Evolutionary conservation across 2,888 invertebrate genomes (phyloP), one percentile per base, ranked within the genome.

Genomic region (Drosophila koepferae): DNA sequence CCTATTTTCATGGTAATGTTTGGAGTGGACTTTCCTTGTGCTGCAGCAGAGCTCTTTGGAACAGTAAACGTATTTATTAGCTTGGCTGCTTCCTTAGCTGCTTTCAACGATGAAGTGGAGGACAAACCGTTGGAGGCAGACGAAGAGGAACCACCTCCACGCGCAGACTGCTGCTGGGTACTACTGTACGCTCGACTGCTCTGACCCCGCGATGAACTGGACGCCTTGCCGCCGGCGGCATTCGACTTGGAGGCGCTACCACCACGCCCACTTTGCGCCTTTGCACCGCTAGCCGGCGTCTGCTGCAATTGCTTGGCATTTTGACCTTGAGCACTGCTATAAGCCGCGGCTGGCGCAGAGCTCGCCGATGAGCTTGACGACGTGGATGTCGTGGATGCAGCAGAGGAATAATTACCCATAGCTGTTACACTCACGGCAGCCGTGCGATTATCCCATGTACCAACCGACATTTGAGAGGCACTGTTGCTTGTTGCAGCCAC

Each of bases 371-470:
- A 89, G 7, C 81, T 84, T 14, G 82, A 89, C 44, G 88, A 84
- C 4, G 90, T 89, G 8, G 91, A 86, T 36, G 91, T 82, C 3
- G 91, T 89, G 0, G 92, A 91, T 7, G 90, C 85, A 2, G 89
- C 79, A 6, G 91, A 80, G 3, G 91, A 82, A 61, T 81, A 86
- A 34, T 86, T 82, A n/a, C 65, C 80, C 16, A 77, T 74, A 23
- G 72, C 66, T 20, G 71, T 65, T 80, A 76, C 46, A 85, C 85
- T 18, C 81, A 86, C 85, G 1, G 77, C 79, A 43, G 86, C 86
- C 1, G 92, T 91, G 51, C 92, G 93, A 68, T 93, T 93, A 62
- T 93, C 93, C 93, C 93, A 93, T 0, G 93, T 92, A 53, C 92
- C 92, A 2, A 93, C 91, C 6, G 82, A 69, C 85, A 91, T 86